These are phyloP conservation scores for Vanacampus margaritifer DNA, from an alignment of 2,113 vertebrate species.

Conservation along the genomic window DNA sequence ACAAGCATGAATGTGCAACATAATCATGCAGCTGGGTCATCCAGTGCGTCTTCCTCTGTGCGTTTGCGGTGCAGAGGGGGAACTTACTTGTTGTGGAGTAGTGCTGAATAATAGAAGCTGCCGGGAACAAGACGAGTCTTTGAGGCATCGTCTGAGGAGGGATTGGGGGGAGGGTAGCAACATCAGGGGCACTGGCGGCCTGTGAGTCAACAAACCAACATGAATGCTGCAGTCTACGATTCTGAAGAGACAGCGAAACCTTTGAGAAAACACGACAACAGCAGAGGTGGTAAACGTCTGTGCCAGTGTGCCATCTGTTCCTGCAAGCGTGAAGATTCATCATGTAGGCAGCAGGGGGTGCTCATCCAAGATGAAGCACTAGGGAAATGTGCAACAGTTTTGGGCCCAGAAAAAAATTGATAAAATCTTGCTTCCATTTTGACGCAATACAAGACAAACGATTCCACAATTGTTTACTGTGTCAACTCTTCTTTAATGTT, in stretches of 20 bases:
- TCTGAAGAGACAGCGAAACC: slow-evolving; percentile 10
- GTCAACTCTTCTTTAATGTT: background rate
- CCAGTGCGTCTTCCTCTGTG: background rate
- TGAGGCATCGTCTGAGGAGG: background rate
- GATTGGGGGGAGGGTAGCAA: background rate
- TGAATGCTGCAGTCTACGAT: slow-evolving; percentile 21
- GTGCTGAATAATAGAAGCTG: background rate
- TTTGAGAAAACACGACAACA: slow-evolving; percentile 21
- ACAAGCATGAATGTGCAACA: background rate
- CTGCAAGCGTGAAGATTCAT: slow-evolving; percentile 19
- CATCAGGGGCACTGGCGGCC: background rate
- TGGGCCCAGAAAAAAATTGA: background rate
- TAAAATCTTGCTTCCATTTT: too few relatives aligned
- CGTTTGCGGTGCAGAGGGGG: background rate
- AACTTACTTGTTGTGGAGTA: background rate
- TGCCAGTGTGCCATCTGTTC: slow-evolving; percentile 33
- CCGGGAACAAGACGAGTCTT: background rate
- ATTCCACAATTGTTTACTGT: background rate
- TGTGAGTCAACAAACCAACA: slow-evolving; percentile 27
- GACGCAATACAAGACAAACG: background rate
- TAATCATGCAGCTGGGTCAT: background rate
- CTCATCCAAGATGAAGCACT: slow-evolving; percentile 12
- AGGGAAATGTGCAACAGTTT: background rate
- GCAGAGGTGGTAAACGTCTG: slow-evolving; percentile 22
- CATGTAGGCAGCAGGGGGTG: slow-evolving; percentile 22